These are phyloP conservation scores for Calvadosia cruxmelitensis DNA, from an alignment of 30 jellyfish, hydroid and myxozoan genomes.

Conservation along the genomic window DNA sequence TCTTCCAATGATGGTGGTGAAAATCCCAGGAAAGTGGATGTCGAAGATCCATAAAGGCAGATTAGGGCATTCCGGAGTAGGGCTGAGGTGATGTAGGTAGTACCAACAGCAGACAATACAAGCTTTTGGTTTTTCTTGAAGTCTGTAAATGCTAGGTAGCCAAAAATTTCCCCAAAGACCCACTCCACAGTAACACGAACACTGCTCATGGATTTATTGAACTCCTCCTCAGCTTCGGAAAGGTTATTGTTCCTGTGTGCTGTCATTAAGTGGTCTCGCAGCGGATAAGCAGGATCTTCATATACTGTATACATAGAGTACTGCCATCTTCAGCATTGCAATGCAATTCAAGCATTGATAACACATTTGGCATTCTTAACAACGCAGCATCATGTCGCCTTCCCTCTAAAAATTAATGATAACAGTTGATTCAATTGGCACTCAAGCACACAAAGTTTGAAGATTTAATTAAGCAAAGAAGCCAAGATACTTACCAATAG, in stretches of 20 bases:
- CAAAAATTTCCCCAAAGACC: constrained; percentile 58
- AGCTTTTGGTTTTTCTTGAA: constrained; percentile 48
- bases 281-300: constrained; percentile 49
- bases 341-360: constrained; percentile 17
- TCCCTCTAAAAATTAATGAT: constrained; percentile 16
- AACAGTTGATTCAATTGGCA: too few relatives aligned
- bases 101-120: constrained; percentile 46
- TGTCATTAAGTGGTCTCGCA: constrained; percentile 27
- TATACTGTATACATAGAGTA: constrained; percentile 31
- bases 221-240: constrained; percentile 29
- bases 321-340: constrained; percentile 22
- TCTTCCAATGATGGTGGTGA: constrained; percentile 39
- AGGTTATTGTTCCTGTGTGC: constrained; percentile 19
- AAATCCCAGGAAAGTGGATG: constrained; percentile 33
- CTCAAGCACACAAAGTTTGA: too few relatives aligned
- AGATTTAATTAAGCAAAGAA: too few relatives aligned
- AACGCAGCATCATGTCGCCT: constrained; percentile 36
- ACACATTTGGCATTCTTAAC: not conserved
- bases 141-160: constrained; percentile 39
- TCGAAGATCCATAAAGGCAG: constrained; percentile 49
- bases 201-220: constrained; percentile 39
- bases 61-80: constrained; percentile 37
- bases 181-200: constrained; percentile 61
- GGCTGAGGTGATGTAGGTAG: constrained; percentile 29
- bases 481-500: constrained; percentile 21